Evolutionary conservation across 2,797 vertebrate genomes (phyloP), one percentile per base, ranked within the genome.

Genomic region (Acestrorhynchus altus): DNA sequence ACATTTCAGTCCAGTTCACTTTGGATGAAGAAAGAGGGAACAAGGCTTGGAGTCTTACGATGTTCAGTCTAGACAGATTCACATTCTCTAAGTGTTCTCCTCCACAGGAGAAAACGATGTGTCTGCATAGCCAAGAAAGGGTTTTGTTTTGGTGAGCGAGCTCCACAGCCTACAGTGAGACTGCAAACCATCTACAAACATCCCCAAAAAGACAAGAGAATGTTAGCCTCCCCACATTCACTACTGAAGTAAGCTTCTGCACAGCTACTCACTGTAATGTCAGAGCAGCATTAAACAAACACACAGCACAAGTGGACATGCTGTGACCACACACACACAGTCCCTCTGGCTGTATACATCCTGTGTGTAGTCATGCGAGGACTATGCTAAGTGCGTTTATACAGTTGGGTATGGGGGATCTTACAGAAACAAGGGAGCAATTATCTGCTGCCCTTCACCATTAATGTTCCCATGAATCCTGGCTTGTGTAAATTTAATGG

Each of bases 151-250:
- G 40, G 15, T 26, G 44, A 51, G 3, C 9, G 67, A 28, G 49
- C n/a, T 66, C 61, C 42, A 49, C 16, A 26, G 51, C 60, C 66
- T 39, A 57, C 40, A 40, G 61, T 16, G 66, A 67, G 61, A 28
- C 47, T 39, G 49, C 40, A 56, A 66, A 84, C 57, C 49, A 77
- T 67, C 65, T 72, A 63, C 76, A 71, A 82, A 80, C 46, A 82
- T 76, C 49, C 66, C 35, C 16, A 40, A 59, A 28, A 8, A 13
- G 61, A 69, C 66, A 63, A 61, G 35, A 26, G 1, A 69, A 57
- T 4, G 15, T 51, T 71, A 76, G 26, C 60, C 59, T 7, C 49
- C 7, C 40, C 39, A 24, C 51, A 46, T 76, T 39, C 42, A 52
- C 22, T 56, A 44, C 51, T 81, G 35, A 54, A 74, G 73, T 60